These are phyloP conservation scores for Pimpla rufipes DNA, from an alignment of 2,888 invertebrate species.

Conservation along the genomic window DNA sequence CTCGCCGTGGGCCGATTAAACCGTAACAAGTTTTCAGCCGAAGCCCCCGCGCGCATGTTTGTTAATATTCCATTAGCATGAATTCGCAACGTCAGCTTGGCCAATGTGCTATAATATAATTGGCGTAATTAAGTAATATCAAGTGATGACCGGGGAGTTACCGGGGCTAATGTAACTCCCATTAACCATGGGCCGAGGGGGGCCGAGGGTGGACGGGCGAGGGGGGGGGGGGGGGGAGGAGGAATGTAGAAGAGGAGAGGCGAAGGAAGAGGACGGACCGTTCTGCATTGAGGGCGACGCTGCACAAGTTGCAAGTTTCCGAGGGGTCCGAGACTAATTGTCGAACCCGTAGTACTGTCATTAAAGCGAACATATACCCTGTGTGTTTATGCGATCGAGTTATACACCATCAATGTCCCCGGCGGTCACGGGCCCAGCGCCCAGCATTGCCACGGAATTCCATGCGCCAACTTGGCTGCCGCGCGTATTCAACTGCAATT, in stretches of 20 bases:
- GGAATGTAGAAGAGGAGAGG: too few relatives aligned
- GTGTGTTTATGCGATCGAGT: conserved; percentile 66
- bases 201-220: conserved; percentile 46
- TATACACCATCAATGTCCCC: conserved; percentile 39
- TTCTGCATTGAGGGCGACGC: conserved; percentile 4
- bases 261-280: too few relatives aligned
- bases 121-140: conserved; percentile 72
- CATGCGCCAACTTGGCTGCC: not conserved
- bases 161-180: conserved; percentile 69
- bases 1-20: conserved; percentile 8
- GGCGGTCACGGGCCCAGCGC: not conserved
- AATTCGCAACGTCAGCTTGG: conserved; percentile 69
- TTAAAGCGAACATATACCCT: conserved; percentile 63
- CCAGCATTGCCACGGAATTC: not conserved
- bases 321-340: conserved; percentile 70
- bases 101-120: conserved; percentile 65
- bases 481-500: conserved; percentile 7
- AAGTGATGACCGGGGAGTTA: conserved; percentile 71
- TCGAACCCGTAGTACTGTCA: conserved; percentile 61
- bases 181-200: conserved; percentile 54
- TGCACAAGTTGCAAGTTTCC: conserved; percentile 69
- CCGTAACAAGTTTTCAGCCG: conserved; percentile 22
- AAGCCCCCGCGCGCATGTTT: conserved; percentile 42
- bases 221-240: not conserved
- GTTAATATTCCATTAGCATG: conserved; percentile 72